These are phyloP conservation scores for Trachythela sp. DNA, from an alignment of 64 coral and sea anemone species.

Conservation along the genomic window DNA sequence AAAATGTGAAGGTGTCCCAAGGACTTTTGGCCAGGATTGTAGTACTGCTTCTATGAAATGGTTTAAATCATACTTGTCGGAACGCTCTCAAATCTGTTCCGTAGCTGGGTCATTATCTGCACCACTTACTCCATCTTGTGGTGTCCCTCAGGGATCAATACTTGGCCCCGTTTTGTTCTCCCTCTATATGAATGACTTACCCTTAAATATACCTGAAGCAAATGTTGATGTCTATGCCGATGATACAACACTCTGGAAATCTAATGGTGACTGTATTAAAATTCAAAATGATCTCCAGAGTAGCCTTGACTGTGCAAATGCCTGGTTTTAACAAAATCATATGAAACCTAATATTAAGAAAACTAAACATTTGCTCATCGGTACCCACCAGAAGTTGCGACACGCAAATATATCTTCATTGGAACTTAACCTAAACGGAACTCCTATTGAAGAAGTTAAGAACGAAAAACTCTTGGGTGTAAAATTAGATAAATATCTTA, in stretches of 20 bases:
- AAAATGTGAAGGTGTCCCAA: no score
- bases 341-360: no score
- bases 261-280: neutral
- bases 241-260: neutral
- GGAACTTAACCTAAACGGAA: no score
- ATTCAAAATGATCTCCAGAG: neutral
- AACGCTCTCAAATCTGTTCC: neutral
- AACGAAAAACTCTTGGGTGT: no score
- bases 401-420: no score
- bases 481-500: no score
- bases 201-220: neutral
- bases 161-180: neutral
- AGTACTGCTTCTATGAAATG: neutral
- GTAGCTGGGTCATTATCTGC: neutral
- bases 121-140: neutral
- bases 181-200: neutral
- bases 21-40: no score
- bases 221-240: no score
- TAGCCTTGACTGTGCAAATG: neutral
- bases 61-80: neutral
- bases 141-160: neutral
- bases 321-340: neutral
- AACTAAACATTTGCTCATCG: no score
- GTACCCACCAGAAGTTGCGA: no score
- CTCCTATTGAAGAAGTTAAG: no score